Conservation (phyloP, 2,113 vertebrate species). For the Gulo gulo region DNA sequence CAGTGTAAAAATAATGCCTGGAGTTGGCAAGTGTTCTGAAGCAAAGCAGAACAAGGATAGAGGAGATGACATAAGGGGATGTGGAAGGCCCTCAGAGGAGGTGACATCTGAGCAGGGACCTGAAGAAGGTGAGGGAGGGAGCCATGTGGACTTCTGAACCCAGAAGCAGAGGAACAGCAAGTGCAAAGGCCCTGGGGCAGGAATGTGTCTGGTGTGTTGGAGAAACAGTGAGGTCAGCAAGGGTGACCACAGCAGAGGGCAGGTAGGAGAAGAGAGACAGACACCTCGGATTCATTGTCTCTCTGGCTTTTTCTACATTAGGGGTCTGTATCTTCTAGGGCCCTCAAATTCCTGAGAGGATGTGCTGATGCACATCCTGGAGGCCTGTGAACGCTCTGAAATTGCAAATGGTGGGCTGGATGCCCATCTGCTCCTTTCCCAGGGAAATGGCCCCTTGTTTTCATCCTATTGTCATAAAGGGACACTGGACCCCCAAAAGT, state of each 20-base stretch:
- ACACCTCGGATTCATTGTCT: neutral
- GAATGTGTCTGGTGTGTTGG: neutral
- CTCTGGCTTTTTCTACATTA: neutral
- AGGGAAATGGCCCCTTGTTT: neutral
- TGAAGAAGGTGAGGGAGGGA: neutral
- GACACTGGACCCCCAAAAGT: neutral
- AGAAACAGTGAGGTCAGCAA: rapidly evolving
- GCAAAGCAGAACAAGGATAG: neutral
- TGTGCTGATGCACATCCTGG: neutral
- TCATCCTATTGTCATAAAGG: neutral
- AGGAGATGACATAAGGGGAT: neutral
- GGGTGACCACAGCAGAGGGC: neutral
- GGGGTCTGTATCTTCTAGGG: neutral
- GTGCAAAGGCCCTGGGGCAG: slow-evolving; percentile 28
- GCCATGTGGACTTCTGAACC: neutral
- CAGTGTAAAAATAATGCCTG: neutral
- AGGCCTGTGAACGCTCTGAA: neutral
- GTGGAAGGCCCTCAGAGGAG: neutral
- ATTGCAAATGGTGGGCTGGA: neutral
- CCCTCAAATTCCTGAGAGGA: neutral
- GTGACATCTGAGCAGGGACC: neutral
- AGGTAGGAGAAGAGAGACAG: neutral
- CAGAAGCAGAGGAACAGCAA: neutral
- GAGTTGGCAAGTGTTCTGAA: too few species aligned
- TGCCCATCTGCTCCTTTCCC: neutral